These are phyloP conservation scores for Cosmorhoe ocellata DNA, from an alignment of 2,888 invertebrate species.

Conservation along the genomic window DNA sequence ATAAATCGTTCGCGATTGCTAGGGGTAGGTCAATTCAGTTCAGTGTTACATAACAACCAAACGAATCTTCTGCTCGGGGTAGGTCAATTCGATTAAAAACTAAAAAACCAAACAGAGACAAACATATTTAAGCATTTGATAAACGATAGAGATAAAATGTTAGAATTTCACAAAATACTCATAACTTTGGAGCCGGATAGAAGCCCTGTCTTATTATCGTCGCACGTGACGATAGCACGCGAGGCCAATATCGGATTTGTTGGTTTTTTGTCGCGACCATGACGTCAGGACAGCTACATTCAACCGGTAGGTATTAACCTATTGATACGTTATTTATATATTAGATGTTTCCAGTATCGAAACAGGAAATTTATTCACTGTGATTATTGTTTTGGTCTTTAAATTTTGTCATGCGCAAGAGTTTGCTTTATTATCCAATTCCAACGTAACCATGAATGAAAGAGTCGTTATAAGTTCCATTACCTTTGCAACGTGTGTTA, in stretches of 20 bases:
- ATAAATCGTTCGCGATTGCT: too few species aligned
- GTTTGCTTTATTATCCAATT: background rate
- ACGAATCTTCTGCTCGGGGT: too few species aligned
- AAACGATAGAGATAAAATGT: too few species aligned
- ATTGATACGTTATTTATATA: constrained; percentile 3
- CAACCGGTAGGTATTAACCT: constrained; percentile 10
- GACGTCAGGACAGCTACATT: constrained; percentile 9
- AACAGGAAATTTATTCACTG: background rate
- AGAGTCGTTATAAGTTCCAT: constrained; percentile 10
- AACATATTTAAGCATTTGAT: too few species aligned
- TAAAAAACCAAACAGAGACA: too few species aligned
- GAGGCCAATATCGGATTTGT: constrained; percentile 18
- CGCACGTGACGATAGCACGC: constrained; percentile 19
- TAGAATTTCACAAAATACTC: background rate
- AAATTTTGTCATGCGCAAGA: background rate
- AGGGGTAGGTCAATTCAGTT: too few species aligned
- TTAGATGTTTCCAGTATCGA: constrained; percentile 4
- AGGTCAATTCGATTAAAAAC: too few species aligned
- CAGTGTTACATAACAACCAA: too few species aligned
- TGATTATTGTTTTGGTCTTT: background rate
- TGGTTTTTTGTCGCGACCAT: constrained; percentile 17
- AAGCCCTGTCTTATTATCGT: constrained; percentile 15
- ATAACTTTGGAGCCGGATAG: background rate
- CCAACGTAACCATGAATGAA: constrained; percentile 13
- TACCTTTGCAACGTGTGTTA: constrained; percentile 7